A percentile compares a stretch with the other conserved stretches of the same genome.
Conservation (phyloP, 2,888 invertebrate genomes). For the Philaethria dido region DNA sequence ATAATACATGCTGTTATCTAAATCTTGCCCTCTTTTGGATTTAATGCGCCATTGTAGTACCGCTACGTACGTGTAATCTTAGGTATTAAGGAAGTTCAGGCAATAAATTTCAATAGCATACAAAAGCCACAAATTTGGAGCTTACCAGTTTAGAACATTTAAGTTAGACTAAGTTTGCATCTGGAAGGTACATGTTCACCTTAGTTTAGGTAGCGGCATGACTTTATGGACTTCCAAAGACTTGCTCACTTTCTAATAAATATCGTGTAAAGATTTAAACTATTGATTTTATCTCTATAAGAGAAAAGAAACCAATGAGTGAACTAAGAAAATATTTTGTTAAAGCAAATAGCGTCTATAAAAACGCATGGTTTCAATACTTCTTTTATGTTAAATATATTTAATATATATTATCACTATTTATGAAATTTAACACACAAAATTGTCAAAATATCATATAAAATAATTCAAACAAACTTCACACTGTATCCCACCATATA, state of each 20-base stretch:
- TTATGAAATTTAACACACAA: too few species aligned
- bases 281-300: background rate
- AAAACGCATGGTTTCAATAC: too few species aligned
- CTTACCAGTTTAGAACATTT: conserved; percentile 65
- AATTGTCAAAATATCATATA: too few species aligned
- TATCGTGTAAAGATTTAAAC: background rate
- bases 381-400: too few species aligned
- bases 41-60: conserved; percentile 49
- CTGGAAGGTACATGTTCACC: conserved; percentile 52
- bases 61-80: conserved; percentile 44
- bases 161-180: conserved; percentile 66
- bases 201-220: conserved; percentile 30
- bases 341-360: too few species aligned
- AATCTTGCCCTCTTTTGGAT: conserved; percentile 43
- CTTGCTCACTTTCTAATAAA: background rate
- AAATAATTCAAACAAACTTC: too few species aligned
- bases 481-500: too few species aligned
- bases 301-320: too few species aligned
- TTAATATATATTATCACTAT: too few species aligned
- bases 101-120: conserved; percentile 80
- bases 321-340: too few species aligned
- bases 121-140: conserved; percentile 75
- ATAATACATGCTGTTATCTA: conserved; percentile 43
- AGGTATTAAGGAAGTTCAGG: conserved; percentile 66
- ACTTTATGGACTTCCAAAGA: conserved; percentile 17